Evolutionary conservation across 2,113 vertebrate genomes (phyloP).

Genomic region (Nothocercus nigrocapillus): DNA sequence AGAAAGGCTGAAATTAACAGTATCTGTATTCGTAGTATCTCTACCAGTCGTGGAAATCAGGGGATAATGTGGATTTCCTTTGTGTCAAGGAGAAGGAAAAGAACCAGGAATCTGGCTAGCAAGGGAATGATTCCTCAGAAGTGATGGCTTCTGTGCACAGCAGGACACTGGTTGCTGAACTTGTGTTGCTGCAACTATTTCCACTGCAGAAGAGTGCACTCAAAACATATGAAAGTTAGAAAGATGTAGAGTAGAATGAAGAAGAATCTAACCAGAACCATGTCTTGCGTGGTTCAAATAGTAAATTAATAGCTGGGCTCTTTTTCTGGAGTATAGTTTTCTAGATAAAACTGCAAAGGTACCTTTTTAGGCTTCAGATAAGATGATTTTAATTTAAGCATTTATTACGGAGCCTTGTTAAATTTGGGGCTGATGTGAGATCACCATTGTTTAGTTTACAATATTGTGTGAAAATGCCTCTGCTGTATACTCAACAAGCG

Average conservation of each 20-base stretch:
- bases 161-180: background rate
- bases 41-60: background rate
- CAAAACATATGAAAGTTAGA: background rate
- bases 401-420: background rate
- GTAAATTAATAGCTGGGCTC: background rate
- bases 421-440: background rate
- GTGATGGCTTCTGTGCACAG: background rate
- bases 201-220: background rate
- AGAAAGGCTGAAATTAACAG: background rate
- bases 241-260: background rate
- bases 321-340: background rate
- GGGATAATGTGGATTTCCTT: background rate
- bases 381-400: background rate
- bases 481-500: background rate
- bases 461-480: background rate
- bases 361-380: background rate
- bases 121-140: background rate
- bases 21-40: background rate
- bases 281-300: background rate
- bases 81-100: background rate
- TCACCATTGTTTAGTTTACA: background rate
- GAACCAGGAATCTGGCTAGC: background rate
- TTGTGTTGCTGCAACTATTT: background rate
- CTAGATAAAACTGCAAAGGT: background rate
- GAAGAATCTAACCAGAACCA: background rate